Base-by-base conservation (phyloP, 2,113 vertebrate genomes). In the Campylomormyrus tamandua region DNA sequence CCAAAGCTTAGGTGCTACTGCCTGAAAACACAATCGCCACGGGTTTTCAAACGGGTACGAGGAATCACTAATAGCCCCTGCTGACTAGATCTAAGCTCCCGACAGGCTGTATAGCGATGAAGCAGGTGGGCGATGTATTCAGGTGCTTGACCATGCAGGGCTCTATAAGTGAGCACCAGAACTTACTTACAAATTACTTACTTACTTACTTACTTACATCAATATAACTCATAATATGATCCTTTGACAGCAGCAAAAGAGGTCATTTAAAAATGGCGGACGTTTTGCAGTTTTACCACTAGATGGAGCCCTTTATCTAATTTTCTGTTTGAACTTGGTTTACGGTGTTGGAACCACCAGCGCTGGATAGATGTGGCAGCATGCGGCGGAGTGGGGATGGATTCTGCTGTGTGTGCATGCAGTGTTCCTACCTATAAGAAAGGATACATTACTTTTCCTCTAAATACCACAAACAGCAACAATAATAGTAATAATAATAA, bases 271-370 rank as follows among this genome's bases (percentile, higher is more conserved):
- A 53, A 53, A 74, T 70, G 13, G n/a, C 27, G 45, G 15, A 74
- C 21, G 27, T 11, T 66, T 48, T 77, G 7, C 19, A 50, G 83
- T 39, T n/a, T 1, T 1, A 77, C 92, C 96, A 94, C 93, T 91
- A 90, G 95, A 93, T 92, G 92, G 94, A n/a, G 93, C 89, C 94
- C 90, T 94, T 91, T 83, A 56, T 90, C 91, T 90, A 95, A 52
- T 27, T 92, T 93, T 93, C 50, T 58, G 35, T 19, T 46, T 90
- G 42, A 24, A 84, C 21, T 39, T 35, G 7, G 13, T 39, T 77
- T 39, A 39, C 13, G 11, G 31, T 5, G 31, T 77, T 77, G 31
- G 27, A 77, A 13, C 70, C 70, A 13, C 4, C 31, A 3, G 31
- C 4, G 5, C 42, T 35, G 35, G 17, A 80, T 42, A 4, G 5